phyloP scores from a whole-genome alignment of 2,797 vertebrate genomes.

The Hirundo rustica region DNA sequence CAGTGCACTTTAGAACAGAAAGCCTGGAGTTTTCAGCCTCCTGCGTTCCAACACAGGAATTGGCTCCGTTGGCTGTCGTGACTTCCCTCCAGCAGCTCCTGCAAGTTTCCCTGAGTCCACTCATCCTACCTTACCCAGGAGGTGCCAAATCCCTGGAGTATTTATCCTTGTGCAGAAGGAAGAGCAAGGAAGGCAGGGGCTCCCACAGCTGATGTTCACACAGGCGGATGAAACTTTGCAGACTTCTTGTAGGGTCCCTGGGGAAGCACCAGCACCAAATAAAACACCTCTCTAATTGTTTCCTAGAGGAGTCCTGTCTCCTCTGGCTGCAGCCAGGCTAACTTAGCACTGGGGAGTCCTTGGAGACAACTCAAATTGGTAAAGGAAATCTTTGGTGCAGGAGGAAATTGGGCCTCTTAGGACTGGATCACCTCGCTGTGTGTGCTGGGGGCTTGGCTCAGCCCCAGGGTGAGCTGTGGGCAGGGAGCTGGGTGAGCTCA shows the following conservation, averaged over 20 bases:
- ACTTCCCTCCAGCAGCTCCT: not conserved
- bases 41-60: not conserved
- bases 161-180: not conserved
- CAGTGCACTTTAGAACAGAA: not conserved
- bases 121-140: fast-evolving
- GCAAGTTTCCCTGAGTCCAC: not conserved
- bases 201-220: not conserved
- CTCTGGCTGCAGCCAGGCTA: not conserved
- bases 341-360: not conserved
- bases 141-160: not conserved
- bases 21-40: not conserved
- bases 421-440: fast-evolving
- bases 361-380: not conserved
- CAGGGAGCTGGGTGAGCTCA: not conserved
- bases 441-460: not conserved
- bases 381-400: not conserved
- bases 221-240: fast-evolving
- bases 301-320: not conserved
- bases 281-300: not conserved
- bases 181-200: not conserved
- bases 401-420: not conserved
- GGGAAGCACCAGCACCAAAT: not conserved
- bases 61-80: not conserved
- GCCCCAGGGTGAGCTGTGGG: not conserved
- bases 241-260: not conserved